Evolutionary conservation across 1,140 invertebrate species (phyloP).

Genomic region (Notospermus geniculatus): DNA sequence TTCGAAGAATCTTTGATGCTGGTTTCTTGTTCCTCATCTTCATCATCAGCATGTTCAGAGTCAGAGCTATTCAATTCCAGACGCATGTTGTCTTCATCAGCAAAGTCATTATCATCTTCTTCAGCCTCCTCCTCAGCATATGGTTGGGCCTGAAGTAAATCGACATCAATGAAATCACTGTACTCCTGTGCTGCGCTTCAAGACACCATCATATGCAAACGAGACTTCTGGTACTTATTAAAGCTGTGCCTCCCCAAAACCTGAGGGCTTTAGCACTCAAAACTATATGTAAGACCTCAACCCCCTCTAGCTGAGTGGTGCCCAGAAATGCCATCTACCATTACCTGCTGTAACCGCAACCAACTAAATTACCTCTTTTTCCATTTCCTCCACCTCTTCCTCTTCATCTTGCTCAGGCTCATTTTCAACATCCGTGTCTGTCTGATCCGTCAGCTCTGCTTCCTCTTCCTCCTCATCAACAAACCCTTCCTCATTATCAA

Average conservation of each 20-base stretch:
- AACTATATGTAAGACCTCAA: not conserved
- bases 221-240: not conserved
- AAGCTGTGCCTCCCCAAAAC: not conserved
- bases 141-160: conserved; percentile 28
- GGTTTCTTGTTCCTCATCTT: conserved; percentile 15
- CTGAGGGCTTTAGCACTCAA: not conserved
- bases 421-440: conserved; percentile 41
- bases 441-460: conserved; percentile 19
- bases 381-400: conserved; percentile 28
- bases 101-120: conserved; percentile 30
- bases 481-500: conserved; percentile 53
- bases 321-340: not conserved
- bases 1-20: not conserved
- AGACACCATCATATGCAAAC: not conserved
- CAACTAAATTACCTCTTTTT: conserved; percentile 26
- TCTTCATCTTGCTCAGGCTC: conserved; percentile 54
- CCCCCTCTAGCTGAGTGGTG: not conserved
- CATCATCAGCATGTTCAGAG: conserved; percentile 20
- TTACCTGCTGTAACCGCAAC: not conserved
- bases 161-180: conserved; percentile 1
- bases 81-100: conserved; percentile 21
- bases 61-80: conserved; percentile 16
- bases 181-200: not conserved
- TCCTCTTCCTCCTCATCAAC: conserved; percentile 30
- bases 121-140: conserved; percentile 44